Base-by-base conservation (phyloP, 2,797 vertebrate genomes). In the Mormyrus hasselquistii region DNA sequence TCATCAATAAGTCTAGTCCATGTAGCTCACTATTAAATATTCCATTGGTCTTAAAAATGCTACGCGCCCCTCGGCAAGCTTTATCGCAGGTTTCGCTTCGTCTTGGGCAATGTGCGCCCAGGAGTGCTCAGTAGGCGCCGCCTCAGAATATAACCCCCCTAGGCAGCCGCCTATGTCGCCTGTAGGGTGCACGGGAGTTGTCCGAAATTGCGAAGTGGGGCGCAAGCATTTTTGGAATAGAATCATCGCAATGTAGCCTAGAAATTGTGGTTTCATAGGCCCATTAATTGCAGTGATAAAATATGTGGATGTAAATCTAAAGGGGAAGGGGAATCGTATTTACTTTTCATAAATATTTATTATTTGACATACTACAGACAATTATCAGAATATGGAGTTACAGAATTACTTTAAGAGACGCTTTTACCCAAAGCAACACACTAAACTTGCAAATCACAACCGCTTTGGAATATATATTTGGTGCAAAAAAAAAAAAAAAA, bases 311-410 rank as follows among this genome's bases (percentile, higher is more conserved):
- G 73, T 44, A 19, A 16, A 79, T 79, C 73, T 41, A 79, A 47
- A 79, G 19, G 38, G 38, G 38, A 76, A 76, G 5, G 69, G 7
- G 7, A 41, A 79, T 79, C 41, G 38, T 44, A 79, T 79, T 79
- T 79, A 44, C 38, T 73, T 73, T 73, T 73, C 29, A 73, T 34
- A 69, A 1, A 69, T 69, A 69, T 38, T 73, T 73, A 73, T 73
- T 73, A 73, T 73, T 73, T 73, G 29, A 73, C 65, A 73, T 73
- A 73, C 29, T 79, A 41, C 73, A 44, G 73, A 79, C 73, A 79
- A n/a, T 19, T 41, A 79, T 76, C 69, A 76, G 34, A 76, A 76
- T 76, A 76, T 76, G 3, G 38, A 47, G 14, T 8, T 79, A 79
- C 38, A 44, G 16, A 44, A 79, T 10, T 79, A 79, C 16, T 44